Evolutionary conservation across 2,113 vertebrate species (phyloP).

Genomic region (Thoracochromis brauschi): DNA sequence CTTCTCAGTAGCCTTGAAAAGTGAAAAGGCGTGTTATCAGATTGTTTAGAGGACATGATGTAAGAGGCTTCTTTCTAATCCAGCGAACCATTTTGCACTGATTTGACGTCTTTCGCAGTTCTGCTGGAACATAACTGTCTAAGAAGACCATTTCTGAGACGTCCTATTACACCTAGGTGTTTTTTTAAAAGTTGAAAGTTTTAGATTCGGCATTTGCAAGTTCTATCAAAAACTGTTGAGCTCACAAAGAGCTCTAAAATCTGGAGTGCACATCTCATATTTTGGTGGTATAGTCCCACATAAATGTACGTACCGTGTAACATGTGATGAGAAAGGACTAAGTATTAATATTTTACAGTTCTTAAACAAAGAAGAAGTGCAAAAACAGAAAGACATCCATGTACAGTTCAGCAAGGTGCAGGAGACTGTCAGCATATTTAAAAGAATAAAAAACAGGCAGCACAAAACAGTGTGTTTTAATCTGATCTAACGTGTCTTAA

Average conservation of each 20-base stretch:
- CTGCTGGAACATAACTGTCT: background rate
- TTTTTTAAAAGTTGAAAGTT: background rate
- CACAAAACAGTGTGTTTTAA: background rate
- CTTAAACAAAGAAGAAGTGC: background rate
- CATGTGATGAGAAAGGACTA: background rate
- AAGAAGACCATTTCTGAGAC: background rate
- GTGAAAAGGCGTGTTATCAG: background rate
- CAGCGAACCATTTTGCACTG: background rate
- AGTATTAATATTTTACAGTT: background rate
- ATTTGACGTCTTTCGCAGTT: background rate
- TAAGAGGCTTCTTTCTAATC: background rate
- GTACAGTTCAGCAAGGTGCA: background rate
- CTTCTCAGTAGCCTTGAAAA: background rate
- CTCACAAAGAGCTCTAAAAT: background rate
- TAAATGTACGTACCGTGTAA: background rate
- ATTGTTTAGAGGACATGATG: background rate
- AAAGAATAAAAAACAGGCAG: background rate
- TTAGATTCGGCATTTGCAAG: background rate
- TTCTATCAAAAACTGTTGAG: background rate
- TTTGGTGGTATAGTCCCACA: background rate
- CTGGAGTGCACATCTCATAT: background rate
- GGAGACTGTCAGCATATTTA: background rate
- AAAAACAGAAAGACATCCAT: background rate
- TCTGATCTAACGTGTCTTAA: background rate
- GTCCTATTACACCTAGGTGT: background rate